Base-by-base conservation (phyloP, 2,888 invertebrate genomes). In the Parascotia fuliginaria region DNA sequence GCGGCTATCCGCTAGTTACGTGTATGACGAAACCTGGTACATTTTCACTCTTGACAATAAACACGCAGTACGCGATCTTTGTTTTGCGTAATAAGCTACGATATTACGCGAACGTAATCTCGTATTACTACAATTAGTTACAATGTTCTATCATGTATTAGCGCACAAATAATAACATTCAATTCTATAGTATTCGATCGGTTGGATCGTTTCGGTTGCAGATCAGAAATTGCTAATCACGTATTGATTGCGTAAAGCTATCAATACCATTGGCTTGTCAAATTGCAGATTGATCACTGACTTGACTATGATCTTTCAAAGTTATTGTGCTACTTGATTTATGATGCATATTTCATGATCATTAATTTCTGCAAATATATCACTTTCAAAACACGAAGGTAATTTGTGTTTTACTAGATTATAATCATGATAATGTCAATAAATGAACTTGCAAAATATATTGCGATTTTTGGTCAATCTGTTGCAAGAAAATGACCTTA, bases 41-140 rank as follows among this genome's bases (percentile, higher is more conserved):
- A 76, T 79, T 77, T 76, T 79, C 80, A 75, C 75, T 79, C 81
- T 81, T 84, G 85, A 89, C 89, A 87, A 84, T 85, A 81, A 73
- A 81, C 80, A 74, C 69, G 73, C 73, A 69, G 66, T 69, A 61
- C 67, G 73, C 73, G 78, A 80, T 81, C 81, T 77, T 81, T 77
- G 80, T 76, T 81, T 87, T 88, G 74, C 83, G 84, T 76, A 87
- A 86, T 62, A 42, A 40, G 46, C 46, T 22, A 42, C 46, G 33
- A 55, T 59, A 73, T 60, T 71, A 67, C 65, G 52, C 59, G 51
- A 49, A 29, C 51, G 49, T 65, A 69, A 72, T 72, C 61, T 60
- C 45, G 57, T 57, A 59, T 55, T 47, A 65, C 61, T 57, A 69
- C 44, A 51, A 60, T 60, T 59, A 57, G 16, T 31, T 51, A 49